A percentile compares a stretch with the other conserved stretches of the same genome.
These are phyloP conservation scores for Anguilla marmorata DNA, from an alignment of 2,797 vertebrate genomes.

Conservation along the genomic window DNA sequence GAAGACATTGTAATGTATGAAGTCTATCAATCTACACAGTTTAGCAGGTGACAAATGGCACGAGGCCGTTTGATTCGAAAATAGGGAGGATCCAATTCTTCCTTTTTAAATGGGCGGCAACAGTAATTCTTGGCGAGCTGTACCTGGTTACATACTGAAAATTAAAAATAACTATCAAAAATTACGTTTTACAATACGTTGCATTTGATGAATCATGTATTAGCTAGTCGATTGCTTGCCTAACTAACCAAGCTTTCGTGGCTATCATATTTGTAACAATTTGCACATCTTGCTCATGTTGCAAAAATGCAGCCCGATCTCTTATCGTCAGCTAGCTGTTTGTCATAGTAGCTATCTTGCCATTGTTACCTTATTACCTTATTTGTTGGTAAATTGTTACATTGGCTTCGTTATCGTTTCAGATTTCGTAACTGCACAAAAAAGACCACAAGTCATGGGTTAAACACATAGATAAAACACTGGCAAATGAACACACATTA, in stretches of 20 bases:
- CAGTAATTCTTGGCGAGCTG: neutral
- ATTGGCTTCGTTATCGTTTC: neutral
- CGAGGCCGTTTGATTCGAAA: neutral
- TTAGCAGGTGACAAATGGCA: neutral
- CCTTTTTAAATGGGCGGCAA: conserved; percentile 27
- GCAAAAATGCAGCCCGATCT: conserved; percentile 8
- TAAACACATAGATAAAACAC: conserved; percentile 1
- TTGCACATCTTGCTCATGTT: conserved; percentile 1
- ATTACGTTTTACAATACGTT: neutral
- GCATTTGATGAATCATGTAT: neutral
- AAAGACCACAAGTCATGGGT: neutral
- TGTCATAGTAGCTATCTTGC: neutral
- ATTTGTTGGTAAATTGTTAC: neutral
- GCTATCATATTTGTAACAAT: neutral
- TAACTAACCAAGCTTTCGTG: neutral
- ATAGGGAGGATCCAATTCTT: neutral
- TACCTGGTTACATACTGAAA: conserved; percentile 2
- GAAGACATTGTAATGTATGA: neutral
- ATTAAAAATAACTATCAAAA: neutral
- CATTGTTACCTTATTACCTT: neutral
- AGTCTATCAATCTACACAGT: conserved; percentile 1
- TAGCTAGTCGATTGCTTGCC: neutral
- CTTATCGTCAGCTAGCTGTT: conserved; percentile 1
- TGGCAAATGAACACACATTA: neutral
- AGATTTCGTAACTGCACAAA: conserved; percentile 15